Conservation (phyloP, 2,113 vertebrate genomes). For the Anguilla rostrata region DNA sequence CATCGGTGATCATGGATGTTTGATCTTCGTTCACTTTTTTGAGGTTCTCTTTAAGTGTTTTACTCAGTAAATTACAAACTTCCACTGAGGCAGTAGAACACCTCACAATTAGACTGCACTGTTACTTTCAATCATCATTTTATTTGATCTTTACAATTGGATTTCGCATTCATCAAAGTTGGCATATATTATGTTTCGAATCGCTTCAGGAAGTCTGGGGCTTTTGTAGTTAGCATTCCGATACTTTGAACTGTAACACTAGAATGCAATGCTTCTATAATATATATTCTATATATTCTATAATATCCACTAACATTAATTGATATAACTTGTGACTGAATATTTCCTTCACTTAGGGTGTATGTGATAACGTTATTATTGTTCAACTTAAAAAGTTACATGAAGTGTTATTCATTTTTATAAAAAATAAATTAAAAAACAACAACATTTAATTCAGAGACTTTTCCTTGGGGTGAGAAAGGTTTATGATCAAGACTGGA, state of each 20-base stretch:
- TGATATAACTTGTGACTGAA: no score
- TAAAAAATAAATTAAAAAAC: neutral
- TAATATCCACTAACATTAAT: no score
- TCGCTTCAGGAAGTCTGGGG: neutral
- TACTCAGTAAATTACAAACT: neutral
- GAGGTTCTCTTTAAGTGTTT: neutral
- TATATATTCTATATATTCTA: no score
- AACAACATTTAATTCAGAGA: neutral
- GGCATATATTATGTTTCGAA: neutral
- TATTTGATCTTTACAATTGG: neutral
- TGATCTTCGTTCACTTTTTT: constrained; percentile 10
- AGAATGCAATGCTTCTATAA: no score
- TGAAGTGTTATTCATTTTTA: no score
- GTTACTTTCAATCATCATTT: neutral
- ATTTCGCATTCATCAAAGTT: neutral
- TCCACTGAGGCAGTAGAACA: neutral
- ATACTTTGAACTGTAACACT: neutral
- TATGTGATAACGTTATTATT: neutral
- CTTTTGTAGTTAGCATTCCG: neutral
- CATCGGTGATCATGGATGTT: neutral
- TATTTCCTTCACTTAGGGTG: neutral
- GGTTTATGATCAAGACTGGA: neutral
- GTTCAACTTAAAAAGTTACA: no score
- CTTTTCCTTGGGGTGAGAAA: neutral
- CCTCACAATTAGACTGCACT: neutral